Conservation (phyloP, 1,140 invertebrate genomes). For the Vollenhovia emeryi region DNA sequence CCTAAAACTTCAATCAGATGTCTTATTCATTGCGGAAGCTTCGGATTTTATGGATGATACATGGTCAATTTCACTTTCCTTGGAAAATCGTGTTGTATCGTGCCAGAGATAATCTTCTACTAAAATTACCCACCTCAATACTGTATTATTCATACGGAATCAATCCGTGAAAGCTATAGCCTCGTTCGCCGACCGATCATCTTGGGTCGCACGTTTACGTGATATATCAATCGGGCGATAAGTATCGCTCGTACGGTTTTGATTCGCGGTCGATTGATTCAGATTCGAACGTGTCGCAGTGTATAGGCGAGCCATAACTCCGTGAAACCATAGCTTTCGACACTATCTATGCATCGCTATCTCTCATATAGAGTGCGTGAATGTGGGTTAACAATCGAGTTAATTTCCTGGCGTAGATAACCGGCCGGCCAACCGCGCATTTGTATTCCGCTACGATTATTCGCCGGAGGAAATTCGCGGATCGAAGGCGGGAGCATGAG, state of each 20-base stretch:
- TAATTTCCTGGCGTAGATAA: constrained; percentile 71
- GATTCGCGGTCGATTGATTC: constrained; percentile 34
- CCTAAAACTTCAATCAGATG: background rate
- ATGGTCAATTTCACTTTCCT: background rate
- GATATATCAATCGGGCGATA: constrained; percentile 13
- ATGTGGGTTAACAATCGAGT: constrained; percentile 65
- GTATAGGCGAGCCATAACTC: constrained; percentile 16
- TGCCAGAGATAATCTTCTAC: background rate
- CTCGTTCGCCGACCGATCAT: background rate
- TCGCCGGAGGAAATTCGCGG: constrained; percentile 62
- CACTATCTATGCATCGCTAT: constrained; percentile 9
- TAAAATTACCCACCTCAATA: background rate
- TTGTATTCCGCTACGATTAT: constrained; percentile 62
- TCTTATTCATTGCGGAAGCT: background rate
- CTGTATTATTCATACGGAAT: background rate
- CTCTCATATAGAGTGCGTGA: constrained; percentile 31
- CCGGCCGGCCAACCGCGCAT: constrained; percentile 13
- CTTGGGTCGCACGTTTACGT: background rate
- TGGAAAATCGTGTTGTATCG: background rate
- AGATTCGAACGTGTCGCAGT: background rate
- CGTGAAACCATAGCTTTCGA: constrained; percentile 29
- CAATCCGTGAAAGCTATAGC: background rate
- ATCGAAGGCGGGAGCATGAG: constrained; percentile 28
- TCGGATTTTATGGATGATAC: background rate
- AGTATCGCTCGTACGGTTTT: constrained; percentile 10